These are phyloP conservation scores for Hiodon alosoides DNA, from an alignment of 2,113 vertebrate genomes.

Conservation along the genomic window DNA sequence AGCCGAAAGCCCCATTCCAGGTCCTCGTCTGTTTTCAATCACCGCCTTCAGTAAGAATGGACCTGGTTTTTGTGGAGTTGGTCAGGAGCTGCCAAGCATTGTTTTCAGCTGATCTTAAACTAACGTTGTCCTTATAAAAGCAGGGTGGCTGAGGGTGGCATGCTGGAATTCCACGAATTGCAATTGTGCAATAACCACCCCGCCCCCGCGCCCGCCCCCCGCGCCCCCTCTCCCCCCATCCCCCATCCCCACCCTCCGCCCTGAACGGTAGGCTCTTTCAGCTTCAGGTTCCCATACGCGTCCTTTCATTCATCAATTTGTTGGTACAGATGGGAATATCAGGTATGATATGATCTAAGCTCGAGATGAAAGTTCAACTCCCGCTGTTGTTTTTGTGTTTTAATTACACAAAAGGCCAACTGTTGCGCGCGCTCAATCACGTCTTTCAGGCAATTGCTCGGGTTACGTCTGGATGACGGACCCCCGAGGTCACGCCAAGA, in stretches of 20 bases:
- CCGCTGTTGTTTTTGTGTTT: slow-evolving; percentile 4
- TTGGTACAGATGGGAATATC: slow-evolving; percentile 9
- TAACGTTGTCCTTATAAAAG: slow-evolving; percentile 35
- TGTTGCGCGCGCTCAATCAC: slow-evolving; percentile 17
- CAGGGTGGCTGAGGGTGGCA: slow-evolving; percentile 16
- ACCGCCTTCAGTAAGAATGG: not conserved
- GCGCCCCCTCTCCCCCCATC: too few species aligned
- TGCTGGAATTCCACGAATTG: slow-evolving; percentile 6
- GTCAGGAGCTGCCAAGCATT: slow-evolving; percentile 19
- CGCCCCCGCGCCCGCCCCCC: too few species aligned
- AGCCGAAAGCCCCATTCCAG: not conserved
- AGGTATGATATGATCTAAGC: not conserved
- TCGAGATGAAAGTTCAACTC: not conserved
- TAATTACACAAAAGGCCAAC: slow-evolving; percentile 13
- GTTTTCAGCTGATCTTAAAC: slow-evolving; percentile 30
- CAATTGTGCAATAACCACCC: too few species aligned
- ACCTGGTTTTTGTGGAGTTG: slow-evolving; percentile 14
- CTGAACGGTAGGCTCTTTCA: not conserved
- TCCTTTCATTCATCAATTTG: not conserved
- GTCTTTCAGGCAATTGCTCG: slow-evolving; percentile 25
- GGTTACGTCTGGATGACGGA: slow-evolving; percentile 11
- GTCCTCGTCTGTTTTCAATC: slow-evolving; percentile 27
- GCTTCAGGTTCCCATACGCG: not conserved
- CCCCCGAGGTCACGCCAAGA: not conserved
- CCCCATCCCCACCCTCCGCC: not conserved